Evolutionary conservation across 2,888 invertebrate species (phyloP), one percentile per base, ranked within the genome.

Genomic region (Andrena flavipes): DNA sequence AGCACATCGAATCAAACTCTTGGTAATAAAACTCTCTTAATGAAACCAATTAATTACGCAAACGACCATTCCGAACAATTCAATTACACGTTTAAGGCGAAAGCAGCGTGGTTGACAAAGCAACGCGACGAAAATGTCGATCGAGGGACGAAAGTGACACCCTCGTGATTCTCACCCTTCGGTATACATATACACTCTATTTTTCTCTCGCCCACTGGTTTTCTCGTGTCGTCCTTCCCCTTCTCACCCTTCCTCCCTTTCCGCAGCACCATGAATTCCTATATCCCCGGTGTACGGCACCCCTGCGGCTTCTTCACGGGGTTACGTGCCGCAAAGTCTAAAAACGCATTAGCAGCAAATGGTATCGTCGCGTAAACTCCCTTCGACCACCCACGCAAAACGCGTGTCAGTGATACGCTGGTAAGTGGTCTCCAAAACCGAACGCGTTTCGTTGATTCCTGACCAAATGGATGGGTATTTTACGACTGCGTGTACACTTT

Each of bases 291-390:
- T 35, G 56, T 26, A 64, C 29, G 20, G 71, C 62, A 75, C 72
- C 76, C 83, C 83, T 59, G 76, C 29, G 65, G 85, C 35, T 82
- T 87, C 77, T 85, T 85, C 78, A 76, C 69, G 56, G 67, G 65
- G 63, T 48, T 51, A 79, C 76, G 64, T 60, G 72, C 68, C 63
- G 23, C 74, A 73, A 76, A 81, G 72, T 73, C 76, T 79, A 72
- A 83, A 78, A 79, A 81, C 74, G 74, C 87, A 87, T 87, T 87
- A 87, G 70, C 42, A 54, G 74, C 60, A 81, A 87, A 85, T 83
- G 83, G 76, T 67, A 76, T 74, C 78, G 76, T 72, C 68, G 23
- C 67, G 72, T 85, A 72, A 83, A 84, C 76, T 74, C 71, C 63
- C 62, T 71, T 33, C 26, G 13, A 77, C 59, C 74, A 30, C 70